A percentile compares a stretch with the other conserved stretches of the same genome.
phyloP scores from a whole-genome alignment of 2,888 invertebrate species.

The Hydrotaea cyrtoneurina region DNA sequence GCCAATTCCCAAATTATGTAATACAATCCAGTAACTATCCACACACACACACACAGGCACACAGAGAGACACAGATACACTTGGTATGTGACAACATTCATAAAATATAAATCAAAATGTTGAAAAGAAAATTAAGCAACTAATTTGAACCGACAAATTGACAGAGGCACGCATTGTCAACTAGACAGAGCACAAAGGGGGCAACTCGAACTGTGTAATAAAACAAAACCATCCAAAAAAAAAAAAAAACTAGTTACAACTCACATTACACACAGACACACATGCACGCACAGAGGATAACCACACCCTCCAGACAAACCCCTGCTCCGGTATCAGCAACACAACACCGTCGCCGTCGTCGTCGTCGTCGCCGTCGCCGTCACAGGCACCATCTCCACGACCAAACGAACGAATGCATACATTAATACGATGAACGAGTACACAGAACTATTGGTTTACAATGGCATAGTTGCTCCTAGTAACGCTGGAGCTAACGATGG shows the following conservation, averaged over 20 bases:
- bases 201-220: neutral
- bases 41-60: neutral
- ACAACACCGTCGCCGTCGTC: slow-evolving; percentile 27
- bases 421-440: slow-evolving; percentile 12
- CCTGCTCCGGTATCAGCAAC: slow-evolving; percentile 27
- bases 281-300: slow-evolving; percentile 8
- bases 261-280: slow-evolving; percentile 20
- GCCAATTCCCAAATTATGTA: slow-evolving; percentile 34
- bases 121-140: slow-evolving; percentile 54
- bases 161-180: slow-evolving; percentile 37
- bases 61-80: neutral
- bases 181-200: slow-evolving; percentile 13
- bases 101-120: slow-evolving; percentile 57
- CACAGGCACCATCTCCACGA: neutral
- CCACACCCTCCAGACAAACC: slow-evolving; percentile 41
- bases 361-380: neutral
- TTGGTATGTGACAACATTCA: slow-evolving; percentile 33
- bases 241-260: neutral
- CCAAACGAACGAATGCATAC: neutral
- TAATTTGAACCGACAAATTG: slow-evolving; percentile 62
- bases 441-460: slow-evolving; percentile 47
- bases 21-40: slow-evolving; percentile 20
- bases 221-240: neutral
- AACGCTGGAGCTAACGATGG: neutral
- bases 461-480: slow-evolving; percentile 24